Conservation (phyloP, 2,113 vertebrate genomes). For the Neopipo cinnamomea region DNA sequence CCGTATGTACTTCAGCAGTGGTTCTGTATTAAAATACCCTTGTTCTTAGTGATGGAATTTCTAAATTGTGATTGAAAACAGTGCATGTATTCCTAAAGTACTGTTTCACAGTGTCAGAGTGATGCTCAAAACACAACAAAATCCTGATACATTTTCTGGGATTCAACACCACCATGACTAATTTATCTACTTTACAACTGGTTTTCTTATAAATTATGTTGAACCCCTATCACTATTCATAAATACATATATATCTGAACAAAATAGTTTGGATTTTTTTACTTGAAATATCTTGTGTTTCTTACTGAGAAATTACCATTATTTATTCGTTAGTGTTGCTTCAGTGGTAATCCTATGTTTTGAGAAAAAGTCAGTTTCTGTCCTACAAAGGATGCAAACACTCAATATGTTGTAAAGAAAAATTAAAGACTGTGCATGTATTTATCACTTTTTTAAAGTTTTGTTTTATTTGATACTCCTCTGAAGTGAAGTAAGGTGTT, state of each 20-base stretch:
- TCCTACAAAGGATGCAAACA: background rate
- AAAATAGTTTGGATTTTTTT: background rate
- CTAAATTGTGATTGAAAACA: background rate
- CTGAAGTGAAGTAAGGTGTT: too few relatives aligned
- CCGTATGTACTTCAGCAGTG: fast-evolving
- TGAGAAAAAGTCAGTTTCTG: background rate
- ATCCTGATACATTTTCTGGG: background rate
- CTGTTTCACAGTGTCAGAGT: background rate
- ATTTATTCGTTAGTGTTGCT: background rate
- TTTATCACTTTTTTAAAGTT: background rate
- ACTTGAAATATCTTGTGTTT: background rate
- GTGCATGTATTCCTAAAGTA: too few relatives aligned
- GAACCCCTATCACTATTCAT: background rate
- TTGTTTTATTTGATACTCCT: background rate
- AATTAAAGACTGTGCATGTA: background rate
- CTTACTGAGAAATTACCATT: background rate
- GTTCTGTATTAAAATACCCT: background rate
- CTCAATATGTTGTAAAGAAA: background rate
- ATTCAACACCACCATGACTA: background rate
- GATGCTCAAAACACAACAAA: background rate
- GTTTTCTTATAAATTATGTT: background rate
- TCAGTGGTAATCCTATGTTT: background rate
- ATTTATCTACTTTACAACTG: background rate
- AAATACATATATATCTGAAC: background rate
- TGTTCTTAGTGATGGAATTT: background rate